Percentiles rank a stretch among this genome's conserved stretches.
These are phyloP conservation scores for Coryphaenoides rupestris DNA, from an alignment of 2,113 vertebrate genomes.

Conservation along the genomic window DNA sequence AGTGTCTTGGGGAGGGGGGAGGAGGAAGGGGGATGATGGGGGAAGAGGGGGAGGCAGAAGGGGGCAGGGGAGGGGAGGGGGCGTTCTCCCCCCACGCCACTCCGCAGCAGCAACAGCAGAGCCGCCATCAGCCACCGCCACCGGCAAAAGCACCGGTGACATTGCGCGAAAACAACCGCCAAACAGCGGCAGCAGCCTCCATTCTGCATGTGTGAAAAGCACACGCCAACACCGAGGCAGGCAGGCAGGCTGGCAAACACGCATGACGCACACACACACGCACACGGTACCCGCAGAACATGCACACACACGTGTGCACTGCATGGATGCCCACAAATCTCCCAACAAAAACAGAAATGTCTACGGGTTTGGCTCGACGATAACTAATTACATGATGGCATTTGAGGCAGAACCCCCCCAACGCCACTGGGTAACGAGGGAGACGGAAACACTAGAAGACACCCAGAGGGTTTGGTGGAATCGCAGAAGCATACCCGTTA, in stretches of 20 bases:
- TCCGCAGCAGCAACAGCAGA: conserved; percentile 70
- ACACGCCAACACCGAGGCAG: conserved; percentile 36
- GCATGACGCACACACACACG: conserved; percentile 31
- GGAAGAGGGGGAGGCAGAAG: too few species aligned
- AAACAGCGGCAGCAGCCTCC: conserved; percentile 76
- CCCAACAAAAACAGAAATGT: background rate
- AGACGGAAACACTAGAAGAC: conserved; percentile 5
- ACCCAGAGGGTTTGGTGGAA: background rate
- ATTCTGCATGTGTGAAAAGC: conserved; percentile 70
- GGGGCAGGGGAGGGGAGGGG: too few species aligned
- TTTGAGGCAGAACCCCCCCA: background rate
- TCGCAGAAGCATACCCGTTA: conserved; percentile 34
- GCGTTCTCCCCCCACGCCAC: conserved; percentile 63
- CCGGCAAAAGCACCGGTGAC: conserved; percentile 79
- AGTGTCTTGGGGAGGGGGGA: conserved; percentile 75
- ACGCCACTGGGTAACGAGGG: background rate
- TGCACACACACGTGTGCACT: background rate
- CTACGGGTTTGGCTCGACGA: background rate
- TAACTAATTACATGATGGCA: background rate
- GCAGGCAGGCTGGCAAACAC: too few species aligned
- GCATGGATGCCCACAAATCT: background rate
- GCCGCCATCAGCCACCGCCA: conserved; percentile 78
- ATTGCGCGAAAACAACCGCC: conserved; percentile 93
- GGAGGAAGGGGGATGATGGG: conserved; percentile 54
- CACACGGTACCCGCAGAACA: conserved; percentile 6